These are phyloP conservation scores for Sminthopsis crassicaudata DNA, from an alignment of 2,113 vertebrate species.

Conservation along the genomic window DNA sequence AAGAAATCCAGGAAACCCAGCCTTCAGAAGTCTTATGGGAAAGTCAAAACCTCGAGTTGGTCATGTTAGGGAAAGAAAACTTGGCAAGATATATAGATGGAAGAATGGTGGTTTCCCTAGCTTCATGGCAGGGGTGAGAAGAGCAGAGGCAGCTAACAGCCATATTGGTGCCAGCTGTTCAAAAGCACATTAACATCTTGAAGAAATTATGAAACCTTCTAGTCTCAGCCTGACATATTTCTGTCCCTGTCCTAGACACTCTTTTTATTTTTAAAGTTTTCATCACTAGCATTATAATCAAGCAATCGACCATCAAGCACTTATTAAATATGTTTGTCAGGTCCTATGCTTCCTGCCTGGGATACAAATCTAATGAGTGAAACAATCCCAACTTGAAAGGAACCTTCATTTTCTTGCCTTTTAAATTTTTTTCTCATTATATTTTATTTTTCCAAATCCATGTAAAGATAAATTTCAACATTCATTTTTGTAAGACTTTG, in stretches of 20 bases:
- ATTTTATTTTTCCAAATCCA: too few species aligned
- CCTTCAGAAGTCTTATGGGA: background rate
- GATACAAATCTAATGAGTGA: background rate
- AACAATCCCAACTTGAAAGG: background rate
- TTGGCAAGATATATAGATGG: background rate
- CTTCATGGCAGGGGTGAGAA: background rate
- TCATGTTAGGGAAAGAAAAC: background rate
- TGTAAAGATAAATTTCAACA: too few species aligned
- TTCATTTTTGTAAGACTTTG: too few species aligned
- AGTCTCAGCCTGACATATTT: background rate
- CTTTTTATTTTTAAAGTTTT: background rate
- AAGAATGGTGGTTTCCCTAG: background rate
- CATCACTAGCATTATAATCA: background rate
- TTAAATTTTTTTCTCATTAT: too few species aligned
- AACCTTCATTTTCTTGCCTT: background rate
- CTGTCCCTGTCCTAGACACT: background rate
- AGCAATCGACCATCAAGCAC: background rate
- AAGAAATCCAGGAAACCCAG: background rate
- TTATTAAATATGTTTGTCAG: background rate
- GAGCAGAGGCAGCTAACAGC: background rate
- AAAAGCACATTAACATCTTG: background rate
- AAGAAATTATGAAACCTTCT: background rate
- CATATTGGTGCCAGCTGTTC: background rate
- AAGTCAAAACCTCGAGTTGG: background rate
- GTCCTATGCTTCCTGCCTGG: background rate